Percentiles rank a stretch among this genome's conserved stretches.
phyloP scores from a whole-genome alignment of 2,113 vertebrate genomes.

The Acrocephalus kingi region DNA sequence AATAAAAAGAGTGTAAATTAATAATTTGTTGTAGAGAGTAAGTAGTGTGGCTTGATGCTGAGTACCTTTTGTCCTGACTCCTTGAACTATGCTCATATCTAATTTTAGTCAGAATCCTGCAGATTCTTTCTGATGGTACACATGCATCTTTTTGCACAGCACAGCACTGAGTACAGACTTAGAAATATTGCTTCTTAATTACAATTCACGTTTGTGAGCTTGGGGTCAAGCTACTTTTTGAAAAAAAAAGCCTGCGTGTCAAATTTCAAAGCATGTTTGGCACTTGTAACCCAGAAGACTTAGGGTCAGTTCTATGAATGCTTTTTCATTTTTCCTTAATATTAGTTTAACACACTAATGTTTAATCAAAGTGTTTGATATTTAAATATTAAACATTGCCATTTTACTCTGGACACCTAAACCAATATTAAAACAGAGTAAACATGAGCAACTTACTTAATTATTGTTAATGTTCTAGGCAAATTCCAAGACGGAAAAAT shows the following conservation, averaged over 20 bases:
- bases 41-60: background rate
- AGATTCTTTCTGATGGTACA: background rate
- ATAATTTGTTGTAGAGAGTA: background rate
- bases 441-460: background rate
- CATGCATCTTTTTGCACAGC: background rate
- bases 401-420: constrained; percentile 18
- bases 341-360: constrained; percentile 9
- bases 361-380: constrained; percentile 40
- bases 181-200: background rate
- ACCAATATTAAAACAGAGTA: constrained; percentile 23
- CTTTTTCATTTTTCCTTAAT: background rate
- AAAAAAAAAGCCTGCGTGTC: background rate
- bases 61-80: background rate
- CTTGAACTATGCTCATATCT: background rate
- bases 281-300: background rate
- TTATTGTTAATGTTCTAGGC: background rate
- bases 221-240: background rate
- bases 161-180: background rate
- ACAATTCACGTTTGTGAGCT: background rate
- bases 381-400: constrained; percentile 49
- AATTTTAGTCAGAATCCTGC: background rate
- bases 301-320: background rate
- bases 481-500: background rate
- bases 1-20: background rate
- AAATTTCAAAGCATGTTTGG: background rate